Base-by-base conservation (phyloP, 2,113 vertebrate species). In the Ceratotherium simum region DNA sequence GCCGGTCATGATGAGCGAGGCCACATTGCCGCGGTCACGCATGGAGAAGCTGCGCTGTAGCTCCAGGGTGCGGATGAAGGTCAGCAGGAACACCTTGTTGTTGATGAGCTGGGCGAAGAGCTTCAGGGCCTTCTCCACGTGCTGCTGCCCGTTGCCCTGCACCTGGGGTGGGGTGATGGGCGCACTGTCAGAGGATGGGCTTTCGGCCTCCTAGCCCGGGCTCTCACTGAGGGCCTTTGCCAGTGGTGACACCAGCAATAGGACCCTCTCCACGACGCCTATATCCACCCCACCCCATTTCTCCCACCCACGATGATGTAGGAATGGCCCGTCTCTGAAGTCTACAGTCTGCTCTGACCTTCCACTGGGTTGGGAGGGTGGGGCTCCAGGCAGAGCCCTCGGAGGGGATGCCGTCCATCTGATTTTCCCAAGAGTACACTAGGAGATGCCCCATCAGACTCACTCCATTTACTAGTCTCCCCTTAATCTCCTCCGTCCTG, bases 1-100 rank as follows among this genome's bases (percentile, higher is more conserved):
- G 27, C 99, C 99, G 0, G 99, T 99, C 99, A 99, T 99, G 99
- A 99, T 99, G 36, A 99, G 99, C 0, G 99, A 99, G 36, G 99
- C 99, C 98, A 99, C 99, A 58, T 99, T 99, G 98, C 99, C 99
- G 0, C 99, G 99, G 97, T 99, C 99, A 0, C 99, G 99, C 99
- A 99, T 99, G 98, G 99, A 99, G 98, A 99, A 99, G 92, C 99
- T 99, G 75, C 99, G 99, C 98, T 99, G 99, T 91, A 99, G 97
- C 98, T 99, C 99, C 95, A 99, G 99, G 0, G 99, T 99, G 27
- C 99, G 99, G 98, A 99, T 99, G 98, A 99, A 99, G 73, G 99
- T 99, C 98, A 99, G 98, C 98, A 99, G 98, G 98, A 99, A 99
- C 85, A 99, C 99, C 96, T 99, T 99, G 99, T 99, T 99, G 99